These are phyloP conservation scores for Drosophila barbarae DNA, from an alignment of 2,888 invertebrate genomes.

Conservation along the genomic window DNA sequence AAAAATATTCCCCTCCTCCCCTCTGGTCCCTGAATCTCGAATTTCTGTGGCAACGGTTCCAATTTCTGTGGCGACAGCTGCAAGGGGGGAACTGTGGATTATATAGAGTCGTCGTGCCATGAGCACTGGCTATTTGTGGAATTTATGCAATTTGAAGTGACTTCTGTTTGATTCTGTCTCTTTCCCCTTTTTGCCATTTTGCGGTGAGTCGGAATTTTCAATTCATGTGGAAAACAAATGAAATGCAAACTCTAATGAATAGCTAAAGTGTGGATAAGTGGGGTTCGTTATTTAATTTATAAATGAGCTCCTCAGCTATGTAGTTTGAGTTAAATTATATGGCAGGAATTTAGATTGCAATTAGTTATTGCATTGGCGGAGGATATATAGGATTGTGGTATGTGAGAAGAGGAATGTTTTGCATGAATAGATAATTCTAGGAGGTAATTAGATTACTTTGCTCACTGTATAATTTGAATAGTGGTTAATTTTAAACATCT, in stretches of 20 bases:
- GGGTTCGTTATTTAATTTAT: neutral
- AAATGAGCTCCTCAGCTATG: neutral
- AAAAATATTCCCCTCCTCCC: constrained; percentile 47
- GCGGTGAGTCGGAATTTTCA: constrained; percentile 16
- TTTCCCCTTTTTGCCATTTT: constrained; percentile 16
- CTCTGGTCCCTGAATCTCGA: constrained; percentile 38
- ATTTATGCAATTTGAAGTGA: constrained; percentile 54
- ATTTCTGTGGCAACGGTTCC: constrained; percentile 62
- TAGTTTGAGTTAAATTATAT: neutral
- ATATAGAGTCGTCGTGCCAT: constrained; percentile 29
- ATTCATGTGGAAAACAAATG: constrained; percentile 9
- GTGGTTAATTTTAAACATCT: neutral
- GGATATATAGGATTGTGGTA: neutral
- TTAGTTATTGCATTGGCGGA: neutral
- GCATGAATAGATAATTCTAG: too few relatives aligned
- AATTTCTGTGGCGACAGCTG: constrained; percentile 51
- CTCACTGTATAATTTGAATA: neutral
- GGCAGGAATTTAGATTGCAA: neutral
- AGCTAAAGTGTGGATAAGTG: constrained; percentile 8
- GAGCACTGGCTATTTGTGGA: constrained; percentile 48
- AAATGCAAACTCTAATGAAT: constrained; percentile 10
- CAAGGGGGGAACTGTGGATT: constrained; percentile 22
- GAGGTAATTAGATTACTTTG: too few relatives aligned
- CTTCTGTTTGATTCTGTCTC: constrained; percentile 23
- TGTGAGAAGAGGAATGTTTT: neutral